Conservation (phyloP, 2,113 vertebrate genomes). For the Nanorana parkeri region DNA sequence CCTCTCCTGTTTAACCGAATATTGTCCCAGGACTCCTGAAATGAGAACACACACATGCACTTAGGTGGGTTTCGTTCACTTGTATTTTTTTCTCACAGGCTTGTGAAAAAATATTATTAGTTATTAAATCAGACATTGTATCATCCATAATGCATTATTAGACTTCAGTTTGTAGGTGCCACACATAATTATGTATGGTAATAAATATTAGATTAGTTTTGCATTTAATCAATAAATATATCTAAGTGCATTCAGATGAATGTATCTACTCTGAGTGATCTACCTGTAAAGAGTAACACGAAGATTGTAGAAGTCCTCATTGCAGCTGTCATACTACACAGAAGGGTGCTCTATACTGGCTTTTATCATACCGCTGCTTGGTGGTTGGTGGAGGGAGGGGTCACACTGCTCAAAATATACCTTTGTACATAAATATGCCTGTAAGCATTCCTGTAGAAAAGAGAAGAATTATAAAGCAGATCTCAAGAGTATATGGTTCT, state of each 20-base stretch:
- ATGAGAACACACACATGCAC: neutral
- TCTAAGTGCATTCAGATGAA: neutral
- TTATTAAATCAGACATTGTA: too few species aligned
- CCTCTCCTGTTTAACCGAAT: neutral
- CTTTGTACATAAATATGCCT: too few species aligned
- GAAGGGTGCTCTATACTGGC: neutral
- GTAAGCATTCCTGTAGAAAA: too few species aligned
- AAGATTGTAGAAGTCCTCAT: slow-evolving; percentile 1
- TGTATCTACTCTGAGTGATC: neutral
- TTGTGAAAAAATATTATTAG: too few species aligned
- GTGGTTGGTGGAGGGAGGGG: slow-evolving; percentile 6
- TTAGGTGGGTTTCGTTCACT: too few species aligned
- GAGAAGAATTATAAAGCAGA: too few species aligned
- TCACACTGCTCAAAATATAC: neutral
- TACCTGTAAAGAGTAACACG: slow-evolving; percentile 14
- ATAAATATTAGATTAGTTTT: too few species aligned
- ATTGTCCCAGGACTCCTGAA: slow-evolving; percentile 35
- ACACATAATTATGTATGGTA: neutral
- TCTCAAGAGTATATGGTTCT: too few species aligned
- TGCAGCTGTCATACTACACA: neutral
- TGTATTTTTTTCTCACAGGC: too few species aligned
- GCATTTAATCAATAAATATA: neutral
- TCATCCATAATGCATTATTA: too few species aligned
- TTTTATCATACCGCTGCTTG: neutral
- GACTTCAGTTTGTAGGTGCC: too few species aligned